These are phyloP conservation scores for Cephus rjabovi DNA, from an alignment of 2,888 invertebrate genomes.

Conservation along the genomic window DNA sequence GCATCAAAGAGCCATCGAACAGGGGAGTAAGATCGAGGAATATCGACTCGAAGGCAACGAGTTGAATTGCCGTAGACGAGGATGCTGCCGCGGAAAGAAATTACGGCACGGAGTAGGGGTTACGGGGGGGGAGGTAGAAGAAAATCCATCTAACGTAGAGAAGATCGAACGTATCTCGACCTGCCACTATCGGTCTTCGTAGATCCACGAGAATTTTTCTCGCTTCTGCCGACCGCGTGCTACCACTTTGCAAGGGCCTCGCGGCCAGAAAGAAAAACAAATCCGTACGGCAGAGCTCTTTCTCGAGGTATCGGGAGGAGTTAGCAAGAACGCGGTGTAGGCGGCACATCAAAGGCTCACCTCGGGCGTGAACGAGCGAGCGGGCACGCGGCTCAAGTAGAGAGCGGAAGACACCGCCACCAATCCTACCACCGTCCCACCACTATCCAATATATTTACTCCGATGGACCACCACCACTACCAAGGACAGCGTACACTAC, in stretches of 20 bases:
- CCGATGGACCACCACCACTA: conserved; percentile 57
- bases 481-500: conserved; percentile 29
- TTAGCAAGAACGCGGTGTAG: conserved; percentile 59
- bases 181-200: not conserved
- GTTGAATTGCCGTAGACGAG: conserved; percentile 21
- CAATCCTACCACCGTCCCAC: conserved; percentile 49
- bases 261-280: conserved; percentile 29
- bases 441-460: conserved; percentile 54
- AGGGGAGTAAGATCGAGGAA: not conserved
- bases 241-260: not conserved
- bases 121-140: not conserved
- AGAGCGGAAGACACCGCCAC: conserved; percentile 62
- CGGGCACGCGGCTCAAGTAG: conserved; percentile 63
- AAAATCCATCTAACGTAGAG: not conserved
- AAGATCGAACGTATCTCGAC: not conserved
- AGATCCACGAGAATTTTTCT: conserved; percentile 16
- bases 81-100: conserved; percentile 22
- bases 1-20: not conserved
- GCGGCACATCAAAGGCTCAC: conserved; percentile 64
- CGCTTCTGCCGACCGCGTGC: conserved; percentile 2
- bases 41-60: not conserved
- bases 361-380: conserved; percentile 64
- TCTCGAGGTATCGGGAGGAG: conserved; percentile 37
- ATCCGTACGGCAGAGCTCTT: conserved; percentile 31
- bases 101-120: conserved; percentile 5